Conservation (phyloP, 2,888 invertebrate genomes). For the Drosophila gaucha region DNA sequence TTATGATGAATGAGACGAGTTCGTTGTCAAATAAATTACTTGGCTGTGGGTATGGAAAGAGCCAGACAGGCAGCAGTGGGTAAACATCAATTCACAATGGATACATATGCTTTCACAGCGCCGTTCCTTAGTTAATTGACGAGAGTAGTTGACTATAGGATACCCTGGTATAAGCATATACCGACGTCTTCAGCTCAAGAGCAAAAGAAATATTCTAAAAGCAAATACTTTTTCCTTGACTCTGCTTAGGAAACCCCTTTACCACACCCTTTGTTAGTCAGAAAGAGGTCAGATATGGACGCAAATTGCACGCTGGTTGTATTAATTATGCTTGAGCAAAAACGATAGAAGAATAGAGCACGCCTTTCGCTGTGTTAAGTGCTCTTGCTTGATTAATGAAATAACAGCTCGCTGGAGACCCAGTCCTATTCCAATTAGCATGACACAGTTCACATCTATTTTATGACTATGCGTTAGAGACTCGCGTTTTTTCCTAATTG, state of each 20-base stretch:
- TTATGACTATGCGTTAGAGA: neutral
- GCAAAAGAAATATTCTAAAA: no score
- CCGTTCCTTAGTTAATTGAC: neutral
- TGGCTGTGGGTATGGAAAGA: neutral
- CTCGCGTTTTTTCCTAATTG: neutral
- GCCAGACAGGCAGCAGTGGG: neutral
- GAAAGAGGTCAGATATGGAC: neutral
- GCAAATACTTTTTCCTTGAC: neutral
- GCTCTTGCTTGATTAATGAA: slow-evolving; percentile 20
- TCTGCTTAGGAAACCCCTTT: neutral
- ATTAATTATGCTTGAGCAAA: slow-evolving; percentile 3
- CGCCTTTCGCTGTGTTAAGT: neutral
- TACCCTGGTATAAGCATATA: no score
- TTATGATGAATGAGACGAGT: slow-evolving; percentile 60
- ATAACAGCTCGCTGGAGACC: slow-evolving; percentile 2
- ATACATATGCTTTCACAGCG: slow-evolving; percentile 33
- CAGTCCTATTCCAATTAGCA: slow-evolving; percentile 3
- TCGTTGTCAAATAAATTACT: slow-evolving; percentile 28
- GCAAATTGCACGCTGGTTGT: slow-evolving; percentile 8
- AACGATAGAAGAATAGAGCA: no score
- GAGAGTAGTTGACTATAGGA: neutral
- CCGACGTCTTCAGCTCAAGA: no score
- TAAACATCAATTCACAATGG: slow-evolving; percentile 38
- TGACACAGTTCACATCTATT: slow-evolving; percentile 4
- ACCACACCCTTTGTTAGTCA: neutral